phyloP scores from a whole-genome alignment of 1,140 invertebrate genomes.

The Diorhabda carinulata region DNA sequence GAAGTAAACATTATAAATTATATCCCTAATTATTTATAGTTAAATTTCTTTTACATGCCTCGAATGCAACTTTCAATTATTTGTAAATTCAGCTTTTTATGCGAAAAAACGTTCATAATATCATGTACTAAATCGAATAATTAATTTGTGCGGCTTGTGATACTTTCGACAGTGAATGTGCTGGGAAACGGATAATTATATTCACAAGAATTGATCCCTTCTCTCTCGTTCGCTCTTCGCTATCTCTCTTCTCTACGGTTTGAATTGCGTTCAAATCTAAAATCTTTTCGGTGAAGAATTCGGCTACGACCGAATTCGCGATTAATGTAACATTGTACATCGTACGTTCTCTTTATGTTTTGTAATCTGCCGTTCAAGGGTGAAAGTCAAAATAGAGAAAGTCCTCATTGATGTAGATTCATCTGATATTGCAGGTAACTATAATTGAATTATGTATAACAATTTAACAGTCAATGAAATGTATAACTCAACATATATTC shows the following conservation, averaged over 20 bases:
- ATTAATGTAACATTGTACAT: conserved; percentile 1
- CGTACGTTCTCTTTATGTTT: conserved; percentile 1
- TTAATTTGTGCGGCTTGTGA: neutral
- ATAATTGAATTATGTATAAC: too few relatives aligned
- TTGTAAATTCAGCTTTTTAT: too few relatives aligned
- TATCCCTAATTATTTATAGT: too few relatives aligned
- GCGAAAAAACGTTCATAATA: too few relatives aligned
- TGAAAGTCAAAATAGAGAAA: conserved; percentile 1
- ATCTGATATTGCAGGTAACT: too few relatives aligned
- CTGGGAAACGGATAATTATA: neutral
- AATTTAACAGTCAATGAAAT: too few relatives aligned
- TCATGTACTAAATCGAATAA: too few relatives aligned
- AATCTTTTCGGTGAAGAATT: conserved; percentile 2
- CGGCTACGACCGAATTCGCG: neutral
- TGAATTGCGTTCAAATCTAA: neutral
- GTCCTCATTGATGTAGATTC: neutral
- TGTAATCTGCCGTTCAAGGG: neutral
- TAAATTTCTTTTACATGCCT: too few relatives aligned
- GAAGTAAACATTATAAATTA: too few relatives aligned
- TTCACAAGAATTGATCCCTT: neutral
- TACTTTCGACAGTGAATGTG: neutral
- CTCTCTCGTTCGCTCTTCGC: neutral
- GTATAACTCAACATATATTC: too few relatives aligned
- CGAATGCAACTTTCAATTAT: too few relatives aligned
- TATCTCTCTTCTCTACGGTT: neutral